Percentiles rank a stretch among this genome's conserved stretches.
Conservation (phyloP, 2,113 vertebrate species). For the Xiphophorus hellerii region DNA sequence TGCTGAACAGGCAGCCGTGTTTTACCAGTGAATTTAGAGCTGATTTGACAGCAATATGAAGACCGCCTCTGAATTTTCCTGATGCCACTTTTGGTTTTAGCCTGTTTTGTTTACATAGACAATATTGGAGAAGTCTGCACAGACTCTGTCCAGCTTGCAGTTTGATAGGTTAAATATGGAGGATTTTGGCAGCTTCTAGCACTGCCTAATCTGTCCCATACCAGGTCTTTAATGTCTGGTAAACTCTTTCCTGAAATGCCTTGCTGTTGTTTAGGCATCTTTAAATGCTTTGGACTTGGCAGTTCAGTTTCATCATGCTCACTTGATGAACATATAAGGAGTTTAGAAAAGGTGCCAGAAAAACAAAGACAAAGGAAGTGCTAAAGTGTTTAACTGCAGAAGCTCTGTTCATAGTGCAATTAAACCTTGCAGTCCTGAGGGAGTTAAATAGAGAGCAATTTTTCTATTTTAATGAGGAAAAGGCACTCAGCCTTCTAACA, state of each 20-base stretch:
- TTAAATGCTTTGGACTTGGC: constrained; percentile 35
- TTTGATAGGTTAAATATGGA: constrained; percentile 34
- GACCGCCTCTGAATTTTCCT: too few species aligned
- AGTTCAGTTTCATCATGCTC: constrained; percentile 18
- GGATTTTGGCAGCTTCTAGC: constrained; percentile 28
- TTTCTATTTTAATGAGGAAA: neutral
- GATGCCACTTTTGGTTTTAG: too few species aligned
- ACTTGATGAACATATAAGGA: constrained; percentile 8
- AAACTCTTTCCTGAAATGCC: constrained; percentile 42
- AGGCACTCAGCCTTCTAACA: neutral
- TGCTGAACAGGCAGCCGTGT: too few species aligned
- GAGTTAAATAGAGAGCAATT: neutral
- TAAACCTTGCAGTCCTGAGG: too few species aligned
- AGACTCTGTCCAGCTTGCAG: neutral
- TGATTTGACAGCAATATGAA: too few species aligned
- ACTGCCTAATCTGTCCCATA: constrained; percentile 18
- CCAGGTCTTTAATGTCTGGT: constrained; percentile 18
- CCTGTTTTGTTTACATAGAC: too few species aligned
- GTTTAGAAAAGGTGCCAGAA: neutral
- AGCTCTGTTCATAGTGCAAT: too few species aligned
- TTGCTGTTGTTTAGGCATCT: constrained; percentile 33
- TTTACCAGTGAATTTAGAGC: too few species aligned
- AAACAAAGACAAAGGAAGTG: neutral
- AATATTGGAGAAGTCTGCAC: too few species aligned
- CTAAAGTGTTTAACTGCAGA: neutral